Percentiles rank a stretch among this genome's conserved stretches.
These are phyloP conservation scores for Cryptotermes secundus DNA, from an alignment of 1,140 invertebrate genomes.

Conservation along the genomic window DNA sequence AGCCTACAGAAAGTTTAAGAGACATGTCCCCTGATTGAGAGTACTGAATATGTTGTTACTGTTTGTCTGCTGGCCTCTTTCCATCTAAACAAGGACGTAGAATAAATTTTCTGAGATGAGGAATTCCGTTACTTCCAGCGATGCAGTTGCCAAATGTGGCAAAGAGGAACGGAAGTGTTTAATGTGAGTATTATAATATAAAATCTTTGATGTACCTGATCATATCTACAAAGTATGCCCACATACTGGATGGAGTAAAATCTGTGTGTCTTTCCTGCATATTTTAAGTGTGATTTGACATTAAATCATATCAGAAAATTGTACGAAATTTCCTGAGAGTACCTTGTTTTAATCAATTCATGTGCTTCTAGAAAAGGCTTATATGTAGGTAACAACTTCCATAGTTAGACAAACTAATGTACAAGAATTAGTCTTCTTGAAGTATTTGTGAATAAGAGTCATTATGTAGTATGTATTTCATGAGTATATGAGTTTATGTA, in stretches of 20 bases:
- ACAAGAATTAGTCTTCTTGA: background rate
- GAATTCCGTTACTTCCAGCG: too few species aligned
- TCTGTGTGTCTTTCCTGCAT: background rate
- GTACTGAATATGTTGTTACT: too few species aligned
- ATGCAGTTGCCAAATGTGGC: too few species aligned
- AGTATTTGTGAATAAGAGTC: background rate
- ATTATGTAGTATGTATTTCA: background rate
- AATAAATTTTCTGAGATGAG: too few species aligned
- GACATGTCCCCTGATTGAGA: too few species aligned
- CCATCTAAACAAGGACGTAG: too few species aligned
- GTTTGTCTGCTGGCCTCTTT: too few species aligned
- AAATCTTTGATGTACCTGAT: background rate
- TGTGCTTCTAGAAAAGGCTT: background rate
- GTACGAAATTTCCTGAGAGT: background rate
- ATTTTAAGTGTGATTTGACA: background rate
- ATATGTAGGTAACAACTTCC: background rate
- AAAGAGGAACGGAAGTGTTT: too few species aligned
- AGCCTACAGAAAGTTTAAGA: too few species aligned
- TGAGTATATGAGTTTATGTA: background rate
- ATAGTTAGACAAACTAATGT: background rate
- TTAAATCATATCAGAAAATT: background rate
- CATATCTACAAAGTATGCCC: background rate
- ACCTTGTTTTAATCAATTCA: background rate
- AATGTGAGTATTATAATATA: too few species aligned
- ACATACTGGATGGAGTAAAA: background rate